Evolutionary conservation across 1,140 invertebrate species (phyloP), one percentile per base, ranked within the genome.

Genomic region (Drosophila orosa): DNA sequence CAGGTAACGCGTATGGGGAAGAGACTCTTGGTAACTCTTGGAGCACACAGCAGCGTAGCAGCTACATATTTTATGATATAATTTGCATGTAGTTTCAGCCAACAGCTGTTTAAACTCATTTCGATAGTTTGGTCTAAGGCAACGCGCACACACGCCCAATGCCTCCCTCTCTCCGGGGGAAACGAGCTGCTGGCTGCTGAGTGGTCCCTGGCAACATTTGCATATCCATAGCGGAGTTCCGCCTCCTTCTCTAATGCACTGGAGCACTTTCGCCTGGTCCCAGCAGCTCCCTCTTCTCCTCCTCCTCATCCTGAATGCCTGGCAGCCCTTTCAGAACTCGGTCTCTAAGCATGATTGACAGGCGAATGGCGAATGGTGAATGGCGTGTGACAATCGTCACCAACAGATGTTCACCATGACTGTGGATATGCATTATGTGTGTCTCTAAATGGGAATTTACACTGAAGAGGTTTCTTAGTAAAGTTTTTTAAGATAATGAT

Each of bases 341-440:
- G 29, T 61, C 59, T 73, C 71, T 61, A 77, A 83, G 84, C 79
- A 79, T 89, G 83, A 87, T 87, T 87, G 83, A 89, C 83, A 87
- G 60, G 40, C 50, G 56, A 66, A 73, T 59, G 66, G 66, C 42
- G 55, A 40, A 72, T 60, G 67, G 67, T 48, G 39, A 77, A 78
- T 58, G 66, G 66, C 58, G 74, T 78, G 57, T 69, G 74, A 78
- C 74, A 78, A 78, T 78, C 58, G 74, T 69, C 57, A 39, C 52
- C 29, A 57, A 10, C 68, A 72, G 52, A 71, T 72, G 52, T 58
- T 44, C 45, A 19, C 22, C 69, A 35, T 44, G 40, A 13, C 45
- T 59, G 25, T 29, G 9, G 25, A 48, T 27, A 52, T 50, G 17
- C n/a, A 56, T n/a, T 65, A 35, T 33, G 22, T 60, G 50, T 65